These are phyloP conservation scores for Brachyrhaphis roseni DNA, from an alignment of 2,797 vertebrate species.

Conservation along the genomic window DNA sequence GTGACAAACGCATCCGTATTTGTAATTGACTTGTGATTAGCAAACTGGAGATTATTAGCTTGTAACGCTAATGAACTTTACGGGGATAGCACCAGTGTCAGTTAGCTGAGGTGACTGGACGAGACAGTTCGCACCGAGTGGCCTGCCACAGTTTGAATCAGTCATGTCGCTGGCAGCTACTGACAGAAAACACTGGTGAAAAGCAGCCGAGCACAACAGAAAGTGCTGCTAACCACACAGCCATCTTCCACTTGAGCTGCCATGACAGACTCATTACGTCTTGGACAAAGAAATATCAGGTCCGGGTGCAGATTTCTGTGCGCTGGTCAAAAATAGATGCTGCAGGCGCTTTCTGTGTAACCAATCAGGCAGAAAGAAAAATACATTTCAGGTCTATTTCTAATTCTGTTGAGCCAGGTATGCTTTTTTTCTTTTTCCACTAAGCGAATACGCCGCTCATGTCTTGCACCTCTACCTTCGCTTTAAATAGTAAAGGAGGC, in stretches of 20 bases:
- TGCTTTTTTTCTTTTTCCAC: not conserved
- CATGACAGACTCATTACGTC: constrained; percentile 51
- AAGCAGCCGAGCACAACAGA: constrained; percentile 54
- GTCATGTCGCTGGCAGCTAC: constrained; percentile 46
- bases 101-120: constrained; percentile 52
- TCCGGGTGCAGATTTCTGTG: constrained; percentile 2
- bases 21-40: constrained; percentile 72
- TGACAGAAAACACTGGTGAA: constrained; percentile 59
- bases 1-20: constrained; percentile 53
- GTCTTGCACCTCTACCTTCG: not conserved
- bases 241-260: constrained; percentile 50
- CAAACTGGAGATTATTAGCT: constrained; percentile 66
- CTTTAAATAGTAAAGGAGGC: constrained; percentile 20
- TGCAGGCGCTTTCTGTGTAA: constrained; percentile 18
- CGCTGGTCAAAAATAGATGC: constrained; percentile 31
- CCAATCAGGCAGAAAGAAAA: constrained; percentile 36
- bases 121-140: constrained; percentile 32
- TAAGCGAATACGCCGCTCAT: not conserved
- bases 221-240: constrained; percentile 48
- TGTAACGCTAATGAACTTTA: constrained; percentile 64
- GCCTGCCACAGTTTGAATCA: constrained; percentile 36
- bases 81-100: constrained; percentile 26
- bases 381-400: constrained; percentile 15
- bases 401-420: constrained; percentile 2
- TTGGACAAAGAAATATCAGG: constrained; percentile 26